Percentiles rank a stretch among this genome's conserved stretches.
Evolutionary conservation across 2,113 vertebrate species (phyloP).

Genomic region (Lophotis ruficrista): DNA sequence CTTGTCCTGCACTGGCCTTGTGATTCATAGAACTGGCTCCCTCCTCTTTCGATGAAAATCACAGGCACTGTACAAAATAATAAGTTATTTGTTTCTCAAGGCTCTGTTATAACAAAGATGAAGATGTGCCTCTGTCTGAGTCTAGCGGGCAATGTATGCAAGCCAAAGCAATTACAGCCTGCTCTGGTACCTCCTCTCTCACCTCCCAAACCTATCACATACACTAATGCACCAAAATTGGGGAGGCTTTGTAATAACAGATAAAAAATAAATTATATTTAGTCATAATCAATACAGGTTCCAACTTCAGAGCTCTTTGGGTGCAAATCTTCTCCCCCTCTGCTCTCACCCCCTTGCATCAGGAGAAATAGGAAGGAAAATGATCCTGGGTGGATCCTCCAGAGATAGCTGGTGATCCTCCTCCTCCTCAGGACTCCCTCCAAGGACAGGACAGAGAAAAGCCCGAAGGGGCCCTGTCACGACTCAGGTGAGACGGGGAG

Average conservation of each 20-base stretch:
- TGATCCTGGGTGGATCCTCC: background rate
- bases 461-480: background rate
- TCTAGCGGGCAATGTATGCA: background rate
- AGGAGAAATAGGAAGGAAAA: background rate
- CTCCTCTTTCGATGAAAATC: slow-evolving; percentile 32
- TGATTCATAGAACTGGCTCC: background rate
- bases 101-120: background rate
- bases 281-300: background rate
- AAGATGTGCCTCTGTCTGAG: background rate
- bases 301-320: background rate
- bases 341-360: background rate
- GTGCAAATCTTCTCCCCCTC: background rate
- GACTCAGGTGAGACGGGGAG: background rate
- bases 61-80: background rate
- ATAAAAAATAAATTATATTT: background rate
- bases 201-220: background rate
- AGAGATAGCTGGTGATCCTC: background rate
- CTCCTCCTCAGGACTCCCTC: background rate
- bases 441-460: background rate
- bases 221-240: background rate
- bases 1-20: background rate
- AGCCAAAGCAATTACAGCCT: background rate
- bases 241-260: background rate
- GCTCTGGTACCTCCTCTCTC: background rate
- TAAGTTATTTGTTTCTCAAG: background rate